Base-by-base conservation (phyloP, 1,140 invertebrate species). In the Drosophila ficusphila region DNA sequence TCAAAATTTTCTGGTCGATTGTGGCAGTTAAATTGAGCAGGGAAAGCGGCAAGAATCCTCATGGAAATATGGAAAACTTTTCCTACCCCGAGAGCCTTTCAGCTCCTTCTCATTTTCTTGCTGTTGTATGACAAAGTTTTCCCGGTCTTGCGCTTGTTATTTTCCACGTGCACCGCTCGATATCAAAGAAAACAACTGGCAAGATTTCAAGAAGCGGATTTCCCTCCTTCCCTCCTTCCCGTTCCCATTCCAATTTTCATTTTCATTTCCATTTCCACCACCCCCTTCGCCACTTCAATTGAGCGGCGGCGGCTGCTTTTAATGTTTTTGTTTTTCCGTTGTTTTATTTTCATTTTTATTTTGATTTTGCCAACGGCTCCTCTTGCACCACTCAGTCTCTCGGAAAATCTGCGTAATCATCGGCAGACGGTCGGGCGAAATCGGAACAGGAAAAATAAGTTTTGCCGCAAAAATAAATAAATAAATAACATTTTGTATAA, bases 391-490 rank as follows among this genome's bases (percentile, higher is more conserved):
- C 31, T 25, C 23, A 29, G 1, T 19, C 41, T 23, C 23, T 3
- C 46, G 61, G 46, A 52, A 68, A 68, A 54, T 52, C 47, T 64
- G 61, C 60, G 76, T 79, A 85, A 79, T 79, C 75, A 79, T 51
- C 56, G 41, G 31, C 41, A 25, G 27, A 12, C 46, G 42, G 58
- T 12, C 9, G 12, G 18, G 11, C 33, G 8, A 11, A 9, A 21
- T 2, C 19, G 46, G 41, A 16, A 36, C 42, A 39, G 48, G 46
- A 51, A 44, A 72, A 83, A 79, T 79, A 83, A 83, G 65, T 86
- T 85, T 74, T 65, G 60, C 72, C 52, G 68, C 61, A 71, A 71
- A 85, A 79, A 86, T 73, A 81, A 86, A 76, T 85, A 85, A 70
- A 75, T 81, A 77, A 82, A 83, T 83, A 78, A 72, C 42, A 78